These are phyloP conservation scores for Heloderma charlesbogerti DNA, from an alignment of 2,113 vertebrate genomes.

Conservation along the genomic window DNA sequence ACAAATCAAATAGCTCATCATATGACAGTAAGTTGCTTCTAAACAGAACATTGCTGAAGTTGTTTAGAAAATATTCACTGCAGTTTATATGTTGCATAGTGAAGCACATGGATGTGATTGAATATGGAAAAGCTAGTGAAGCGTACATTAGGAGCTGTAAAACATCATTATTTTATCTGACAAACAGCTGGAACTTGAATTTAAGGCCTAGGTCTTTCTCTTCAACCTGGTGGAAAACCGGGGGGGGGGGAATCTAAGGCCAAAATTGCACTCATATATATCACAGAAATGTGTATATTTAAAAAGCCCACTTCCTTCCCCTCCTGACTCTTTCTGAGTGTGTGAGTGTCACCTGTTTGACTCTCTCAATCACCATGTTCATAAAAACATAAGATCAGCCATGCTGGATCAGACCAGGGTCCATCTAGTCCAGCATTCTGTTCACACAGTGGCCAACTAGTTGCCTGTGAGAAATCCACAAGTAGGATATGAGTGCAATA, in stretches of 20 bases:
- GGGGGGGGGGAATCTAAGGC: not conserved
- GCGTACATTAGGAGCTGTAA: not conserved
- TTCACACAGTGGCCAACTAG: no score
- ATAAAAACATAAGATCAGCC: no score
- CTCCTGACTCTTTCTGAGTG: not conserved
- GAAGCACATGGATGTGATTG: slow-evolving; percentile 24
- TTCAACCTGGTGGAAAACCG: not conserved
- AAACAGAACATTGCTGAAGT: slow-evolving; percentile 23
- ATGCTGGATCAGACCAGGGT: no score
- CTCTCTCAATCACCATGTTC: not conserved
- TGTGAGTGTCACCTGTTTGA: not conserved
- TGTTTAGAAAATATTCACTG: slow-evolving; percentile 37
- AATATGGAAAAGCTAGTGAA: slow-evolving; percentile 38
- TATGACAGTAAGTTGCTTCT: slow-evolving; percentile 37
- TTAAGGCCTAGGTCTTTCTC: not conserved
- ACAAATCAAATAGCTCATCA: slow-evolving; percentile 29
- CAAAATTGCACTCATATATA: not conserved
- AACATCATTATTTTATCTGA: slow-evolving; percentile 18
- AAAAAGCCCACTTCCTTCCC: not conserved
- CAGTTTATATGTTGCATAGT: not conserved
- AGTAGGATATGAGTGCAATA: no score
- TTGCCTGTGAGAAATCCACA: no score
- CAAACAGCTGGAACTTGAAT: slow-evolving; percentile 14
- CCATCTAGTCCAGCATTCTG: no score
- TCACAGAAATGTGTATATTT: not conserved